Conservation (phyloP, 2,113 vertebrate genomes). For the Halichoerus grypus region DNA sequence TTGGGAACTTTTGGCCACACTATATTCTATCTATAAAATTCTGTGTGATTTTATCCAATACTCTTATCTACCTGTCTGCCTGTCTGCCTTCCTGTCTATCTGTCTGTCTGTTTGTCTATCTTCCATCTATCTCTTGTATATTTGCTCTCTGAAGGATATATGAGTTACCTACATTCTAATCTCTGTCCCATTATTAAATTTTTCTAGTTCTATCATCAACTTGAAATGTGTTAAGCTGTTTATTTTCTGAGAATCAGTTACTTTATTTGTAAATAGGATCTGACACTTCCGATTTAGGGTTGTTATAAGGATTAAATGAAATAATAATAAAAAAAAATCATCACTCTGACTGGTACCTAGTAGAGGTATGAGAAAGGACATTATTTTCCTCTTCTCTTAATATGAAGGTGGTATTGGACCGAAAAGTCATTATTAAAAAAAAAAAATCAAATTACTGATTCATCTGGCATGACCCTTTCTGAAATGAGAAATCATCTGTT, state of each 20-base stretch:
- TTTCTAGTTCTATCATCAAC: not conserved
- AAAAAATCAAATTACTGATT: not conserved
- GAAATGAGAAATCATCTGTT: not conserved
- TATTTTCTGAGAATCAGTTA: not conserved
- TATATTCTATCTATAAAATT: slow-evolving; percentile 55
- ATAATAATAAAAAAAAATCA: not conserved
- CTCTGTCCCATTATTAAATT: not conserved
- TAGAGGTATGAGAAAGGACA: not conserved
- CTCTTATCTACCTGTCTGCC: not conserved
- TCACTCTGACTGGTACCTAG: not conserved
- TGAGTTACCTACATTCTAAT: slow-evolving; percentile 29
- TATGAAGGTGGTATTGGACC: not conserved
- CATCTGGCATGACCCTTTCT: not conserved
- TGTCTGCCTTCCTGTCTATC: not conserved
- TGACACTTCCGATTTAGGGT: not conserved
- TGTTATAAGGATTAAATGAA: slow-evolving; percentile 33
- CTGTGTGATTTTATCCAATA: not conserved
- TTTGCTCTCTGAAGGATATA: slow-evolving; percentile 12
- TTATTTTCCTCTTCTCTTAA: not conserved
- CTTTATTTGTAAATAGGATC: not conserved
- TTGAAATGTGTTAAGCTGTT: not conserved
- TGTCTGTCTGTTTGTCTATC: not conserved
- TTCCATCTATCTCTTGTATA: not conserved
- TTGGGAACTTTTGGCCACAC: slow-evolving; percentile 60
- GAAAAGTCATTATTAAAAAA: slow-evolving; percentile 21